A percentile compares a stretch with the other conserved stretches of the same genome.
Conservation (phyloP, 2,888 invertebrate species). For the Marronus borbonicus region DNA sequence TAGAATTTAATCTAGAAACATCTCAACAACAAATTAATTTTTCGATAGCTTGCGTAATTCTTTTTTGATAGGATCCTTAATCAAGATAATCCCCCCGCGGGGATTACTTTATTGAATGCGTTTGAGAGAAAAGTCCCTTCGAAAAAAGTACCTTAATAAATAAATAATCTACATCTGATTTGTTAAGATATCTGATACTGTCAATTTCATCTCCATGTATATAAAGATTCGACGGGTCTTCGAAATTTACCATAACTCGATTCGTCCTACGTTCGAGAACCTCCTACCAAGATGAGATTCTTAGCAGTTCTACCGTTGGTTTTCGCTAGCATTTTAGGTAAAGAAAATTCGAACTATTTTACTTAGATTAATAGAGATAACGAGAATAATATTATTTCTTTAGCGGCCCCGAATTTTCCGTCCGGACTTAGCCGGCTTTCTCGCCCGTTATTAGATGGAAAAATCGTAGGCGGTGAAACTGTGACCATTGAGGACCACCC, state of each 20-base stretch:
- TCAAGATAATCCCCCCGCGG: too few species aligned
- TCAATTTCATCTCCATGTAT: neutral
- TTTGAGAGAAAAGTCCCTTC: neutral
- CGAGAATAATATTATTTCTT: too few species aligned
- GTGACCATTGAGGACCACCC: constrained; percentile 37
- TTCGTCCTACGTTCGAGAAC: neutral
- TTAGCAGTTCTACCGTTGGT: neutral
- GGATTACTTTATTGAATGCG: neutral
- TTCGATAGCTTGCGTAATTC: too few species aligned
- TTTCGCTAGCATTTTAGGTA: neutral
- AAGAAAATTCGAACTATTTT: neutral
- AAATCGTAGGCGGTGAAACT: neutral
- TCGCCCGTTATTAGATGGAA: constrained; percentile 7
- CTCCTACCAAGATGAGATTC: neutral
- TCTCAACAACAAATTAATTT: too few species aligned
- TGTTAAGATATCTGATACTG: neutral
- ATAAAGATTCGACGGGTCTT: neutral
- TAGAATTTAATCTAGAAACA: too few species aligned
- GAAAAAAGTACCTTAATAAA: neutral
- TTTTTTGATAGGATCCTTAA: too few species aligned
- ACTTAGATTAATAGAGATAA: neutral
- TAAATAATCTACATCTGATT: neutral
- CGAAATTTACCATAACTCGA: neutral
- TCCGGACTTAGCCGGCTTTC: neutral
- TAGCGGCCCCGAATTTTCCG: neutral